Evolutionary conservation across 2,797 vertebrate species (phyloP), one percentile per base, ranked within the genome.

Genomic region (Bradypodion pumilum): DNA sequence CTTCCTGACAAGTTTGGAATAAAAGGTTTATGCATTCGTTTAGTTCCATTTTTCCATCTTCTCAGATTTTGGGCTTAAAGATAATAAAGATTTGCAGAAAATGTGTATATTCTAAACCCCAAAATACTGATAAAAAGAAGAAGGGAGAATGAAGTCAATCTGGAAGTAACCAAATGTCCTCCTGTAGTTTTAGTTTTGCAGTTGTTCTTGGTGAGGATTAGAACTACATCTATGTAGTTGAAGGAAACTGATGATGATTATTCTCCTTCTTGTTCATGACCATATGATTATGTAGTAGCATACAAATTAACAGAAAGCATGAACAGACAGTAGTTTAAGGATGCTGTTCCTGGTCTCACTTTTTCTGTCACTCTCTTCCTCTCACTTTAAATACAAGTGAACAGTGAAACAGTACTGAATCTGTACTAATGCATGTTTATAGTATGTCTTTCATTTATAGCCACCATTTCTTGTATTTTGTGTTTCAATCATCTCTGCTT

Each of bases 391-490:
- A 88, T 88, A 89, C 86, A 46, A 69, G 37, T 69, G 16, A 87
- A 88, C 88, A 74, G 65, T 78, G 60, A 84, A 85, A 21, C 21
- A 37, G 56, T 52, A 74, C 85, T 85, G 79, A 66, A 78, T 90
- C 73, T 90, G 79, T 91, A 91, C 86, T 84, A 92, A 90, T 86
- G 85, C 86, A 56, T 78, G 42, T 83, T 90, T 85, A 86, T 83
- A 86, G 19, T 89, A 78, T 93, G 91, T 91, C 74, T n/a, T 68
- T 90, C 92, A 87, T 89, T 90, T 92, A 95, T 87, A 90, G 75
- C 19, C 40, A 80, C 82, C 90, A 80, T 25, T 84, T 92, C 10
- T n/a, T 90, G 12, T 59, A 86, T 85, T 60, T 42, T 92, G 82
- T 90, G 49, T 56, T 83, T 62, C 29, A 32, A 78, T 91, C 79